Conservation (phyloP, 2,797 vertebrate genomes). For the Ptychadena robeensis region DNA sequence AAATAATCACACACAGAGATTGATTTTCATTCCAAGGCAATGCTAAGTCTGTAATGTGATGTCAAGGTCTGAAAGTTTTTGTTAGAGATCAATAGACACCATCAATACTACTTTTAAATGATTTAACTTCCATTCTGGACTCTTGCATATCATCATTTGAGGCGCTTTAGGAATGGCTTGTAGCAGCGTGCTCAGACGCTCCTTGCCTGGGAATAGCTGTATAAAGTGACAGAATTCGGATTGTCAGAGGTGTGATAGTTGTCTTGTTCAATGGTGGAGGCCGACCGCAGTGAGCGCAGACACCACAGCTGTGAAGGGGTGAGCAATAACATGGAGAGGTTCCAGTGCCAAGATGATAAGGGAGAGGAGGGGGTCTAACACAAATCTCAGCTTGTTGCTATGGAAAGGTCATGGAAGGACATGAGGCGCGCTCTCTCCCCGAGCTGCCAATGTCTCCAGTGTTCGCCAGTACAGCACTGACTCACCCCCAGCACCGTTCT, state of each 20-base stretch:
- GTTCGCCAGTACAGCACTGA: constrained; percentile 19
- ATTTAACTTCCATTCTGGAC: too few species aligned
- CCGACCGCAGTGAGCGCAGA: not conserved
- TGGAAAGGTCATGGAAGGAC: constrained; percentile 56
- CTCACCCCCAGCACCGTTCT: constrained; percentile 44
- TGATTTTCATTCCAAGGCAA: too few species aligned
- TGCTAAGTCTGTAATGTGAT: too few species aligned
- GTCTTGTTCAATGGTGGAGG: not conserved
- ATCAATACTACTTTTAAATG: too few species aligned
- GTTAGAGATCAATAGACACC: too few species aligned
- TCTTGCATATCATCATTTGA: too few species aligned
- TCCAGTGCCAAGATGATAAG: constrained; percentile 42
- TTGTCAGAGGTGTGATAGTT: constrained; percentile 42
- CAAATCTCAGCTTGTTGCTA: constrained; percentile 49
- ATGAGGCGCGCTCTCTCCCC: constrained; percentile 11
- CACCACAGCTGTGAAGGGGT: constrained; percentile 39
- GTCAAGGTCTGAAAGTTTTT: too few species aligned
- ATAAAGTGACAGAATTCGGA: not conserved
- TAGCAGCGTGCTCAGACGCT: not conserved
- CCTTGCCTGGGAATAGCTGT: not conserved
- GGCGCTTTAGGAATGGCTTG: too few species aligned
- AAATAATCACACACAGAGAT: too few species aligned
- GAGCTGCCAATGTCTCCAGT: constrained; percentile 27
- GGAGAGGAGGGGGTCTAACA: constrained; percentile 14
- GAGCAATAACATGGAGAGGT: constrained; percentile 29